Base-by-base conservation (phyloP, 2,888 invertebrate species). In the Lissonota sp. region DNA sequence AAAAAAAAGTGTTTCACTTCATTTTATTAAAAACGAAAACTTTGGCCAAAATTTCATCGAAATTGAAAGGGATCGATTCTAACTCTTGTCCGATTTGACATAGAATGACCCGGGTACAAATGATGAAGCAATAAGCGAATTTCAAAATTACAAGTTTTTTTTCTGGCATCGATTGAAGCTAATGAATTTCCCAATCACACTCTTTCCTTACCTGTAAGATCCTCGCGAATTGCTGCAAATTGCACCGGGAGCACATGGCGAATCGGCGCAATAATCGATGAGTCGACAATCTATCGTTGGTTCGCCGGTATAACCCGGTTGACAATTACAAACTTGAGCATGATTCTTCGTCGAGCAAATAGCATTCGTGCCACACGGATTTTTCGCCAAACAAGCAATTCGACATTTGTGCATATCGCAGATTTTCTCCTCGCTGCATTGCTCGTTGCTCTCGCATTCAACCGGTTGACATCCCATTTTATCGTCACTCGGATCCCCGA, bases 221-320 rank as follows among this genome's bases (percentile, higher is more conserved):
- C 97, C 97, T 85, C 96, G 94, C 0, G 95, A 94, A 91, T 97
- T 98, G 84, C 95, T 95, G 91, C 98, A 98, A 83, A 94, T 93
- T 0, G 97, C 96, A 74, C 96, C 96, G 60, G 96, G 95, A 4
- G 96, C 97, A 90, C 98, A 98, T 6, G 97, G 97, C 55, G 95
- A 94, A 85, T 95, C 95, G 64, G 94, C 94, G 89, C 98, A 98
- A 92, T 96, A 97, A 92, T 98, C 96, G 71, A 97, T 95, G 70
- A 96, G 93, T 69, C 94, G 93, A 88, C 98, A 98, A 26, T 95
- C 95, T 40, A 93, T 93, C 7, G 94, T 93, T 1, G 97, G 95
- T 91, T 97, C 95, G 3, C 97, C 98, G 0, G 97, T 97, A 88
- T 95, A 97, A 0, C 98, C 98, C 8, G 98, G 97, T 92, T 97